Evolutionary conservation across 2,113 vertebrate species (phyloP), one percentile per base, ranked within the genome.

Genomic region (Poecile atricapillus): DNA sequence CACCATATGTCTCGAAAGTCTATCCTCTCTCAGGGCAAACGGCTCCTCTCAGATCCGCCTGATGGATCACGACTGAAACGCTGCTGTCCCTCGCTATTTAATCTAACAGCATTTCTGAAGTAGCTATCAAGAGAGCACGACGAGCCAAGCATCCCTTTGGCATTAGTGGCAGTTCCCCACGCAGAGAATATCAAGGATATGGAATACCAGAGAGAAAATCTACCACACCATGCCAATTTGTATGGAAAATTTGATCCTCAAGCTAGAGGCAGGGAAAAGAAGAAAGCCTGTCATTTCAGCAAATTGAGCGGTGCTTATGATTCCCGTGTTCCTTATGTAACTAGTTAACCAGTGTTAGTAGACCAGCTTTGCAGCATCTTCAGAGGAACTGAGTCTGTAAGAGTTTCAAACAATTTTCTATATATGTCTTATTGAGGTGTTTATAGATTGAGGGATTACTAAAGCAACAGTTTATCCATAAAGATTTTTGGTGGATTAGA

Each of bases 1-100:
- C 79, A 97, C 96, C 96, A 96, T 96, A 96, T 97, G 96, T 95
- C 95, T 96, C 91, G 96, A 97, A 97, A 97, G 90, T 83, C 75
- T 97, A 96, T 97, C 97, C 96, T 96, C 96, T 97, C 95, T 90
- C 69, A 95, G 95, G 93, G 92, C 94, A 96, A 97, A 94, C 70
- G 10, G 93, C 93, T 91, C 89, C 89, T 95, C 95, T 96, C 87
- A 93, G 94, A 96, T 96, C 95, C 18, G 95, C 87, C 93, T 96
- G 94, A 94, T 94, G 92, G 92, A 95, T 97, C 89, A 47, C 13
- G 13, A 80, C 93, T 88, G n/a, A 93, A 90, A 65, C 4, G 13
- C 89, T 94, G 91, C 95, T 96, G 91, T 95, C 94, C 94, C 93
- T 86, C 14, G 43, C 84, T 93, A 65, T 96, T 93, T 89, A 35